Conservation (phyloP, 2,797 vertebrate species). For the Nannoperca australis region DNA sequence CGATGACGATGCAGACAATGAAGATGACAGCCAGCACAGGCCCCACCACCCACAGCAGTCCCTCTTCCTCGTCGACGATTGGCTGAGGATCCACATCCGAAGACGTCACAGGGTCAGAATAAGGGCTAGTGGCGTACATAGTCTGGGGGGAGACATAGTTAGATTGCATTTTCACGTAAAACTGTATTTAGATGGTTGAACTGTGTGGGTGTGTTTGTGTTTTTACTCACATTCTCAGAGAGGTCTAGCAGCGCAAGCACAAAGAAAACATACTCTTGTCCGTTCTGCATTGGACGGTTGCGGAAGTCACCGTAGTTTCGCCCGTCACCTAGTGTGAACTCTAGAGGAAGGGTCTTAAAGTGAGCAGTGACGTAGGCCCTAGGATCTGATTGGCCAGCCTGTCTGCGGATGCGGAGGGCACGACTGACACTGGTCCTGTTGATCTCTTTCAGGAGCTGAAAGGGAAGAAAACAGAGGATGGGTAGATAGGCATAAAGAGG, state of each 20-base stretch:
- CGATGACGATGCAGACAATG: constrained; percentile 99
- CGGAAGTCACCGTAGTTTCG: constrained; percentile 94
- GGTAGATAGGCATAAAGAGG: neutral
- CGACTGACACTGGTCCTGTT: constrained; percentile 91
- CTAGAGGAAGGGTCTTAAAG: constrained; percentile 94
- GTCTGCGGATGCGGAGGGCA: constrained; percentile 90
- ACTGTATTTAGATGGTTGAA: neutral
- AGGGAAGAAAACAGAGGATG: neutral
- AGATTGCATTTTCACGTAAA: neutral
- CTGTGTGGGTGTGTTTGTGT: neutral
- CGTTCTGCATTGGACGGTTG: constrained; percentile 94
- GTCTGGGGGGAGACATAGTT: constrained; percentile 82
- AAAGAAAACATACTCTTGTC: constrained; percentile 98
- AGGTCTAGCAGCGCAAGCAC: constrained; percentile 96
- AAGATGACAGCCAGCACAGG: constrained; percentile 98
- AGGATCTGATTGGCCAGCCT: constrained; percentile 88
- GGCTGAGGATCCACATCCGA: constrained; percentile 97
- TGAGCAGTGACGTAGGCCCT: constrained; percentile 95
- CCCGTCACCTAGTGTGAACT: constrained; percentile 96
- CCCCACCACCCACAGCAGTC: constrained; percentile 98
- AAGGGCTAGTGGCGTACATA: constrained; percentile 96
- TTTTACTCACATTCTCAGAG: constrained; percentile 93
- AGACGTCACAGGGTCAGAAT: constrained; percentile 95
- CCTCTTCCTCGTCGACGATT: constrained; percentile 98
- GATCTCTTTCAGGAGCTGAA: constrained; percentile 94